Evolutionary conservation across 1,140 invertebrate species (phyloP).

Genomic region (Ceratosolen fusciceps): DNA sequence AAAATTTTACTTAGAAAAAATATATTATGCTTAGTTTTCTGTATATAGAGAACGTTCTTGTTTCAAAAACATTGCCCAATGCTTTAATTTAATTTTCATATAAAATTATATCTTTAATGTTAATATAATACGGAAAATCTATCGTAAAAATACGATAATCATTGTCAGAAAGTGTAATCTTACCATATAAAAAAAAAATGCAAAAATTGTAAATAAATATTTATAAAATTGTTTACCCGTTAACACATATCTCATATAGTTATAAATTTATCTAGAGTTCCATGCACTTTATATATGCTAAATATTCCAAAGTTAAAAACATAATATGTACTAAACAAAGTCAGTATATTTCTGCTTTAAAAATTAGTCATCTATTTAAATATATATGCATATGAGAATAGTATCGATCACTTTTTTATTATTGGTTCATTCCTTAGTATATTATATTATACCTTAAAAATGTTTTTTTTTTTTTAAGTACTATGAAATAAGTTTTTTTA

Average conservation of each 20-base stretch:
- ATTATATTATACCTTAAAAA: conserved; percentile 28
- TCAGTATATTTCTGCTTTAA: conserved; percentile 7
- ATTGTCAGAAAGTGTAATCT: conserved; percentile 38
- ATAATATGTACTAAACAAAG: conserved; percentile 16
- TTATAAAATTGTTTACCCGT: conserved; percentile 40
- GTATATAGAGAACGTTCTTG: conserved; percentile 34
- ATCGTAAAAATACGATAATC: conserved; percentile 19
- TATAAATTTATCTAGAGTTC: conserved; percentile 35
- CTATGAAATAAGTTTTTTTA: conserved; percentile 36
- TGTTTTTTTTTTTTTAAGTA: conserved; percentile 41
- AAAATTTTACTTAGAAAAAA: conserved; percentile 37
- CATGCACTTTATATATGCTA: conserved; percentile 41
- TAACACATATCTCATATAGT: conserved; percentile 39
- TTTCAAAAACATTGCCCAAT: conserved; percentile 42
- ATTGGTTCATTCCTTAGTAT: conserved; percentile 37
- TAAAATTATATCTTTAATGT: conserved; percentile 26
- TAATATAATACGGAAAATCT: conserved; percentile 24
- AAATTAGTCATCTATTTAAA: conserved; percentile 43
- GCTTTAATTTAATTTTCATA: conserved; percentile 44
- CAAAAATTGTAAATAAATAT: conserved; percentile 47
- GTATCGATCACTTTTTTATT: conserved; percentile 34
- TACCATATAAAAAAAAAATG: conserved; percentile 42
- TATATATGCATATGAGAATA: conserved; percentile 40
- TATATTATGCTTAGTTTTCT: conserved; percentile 45
- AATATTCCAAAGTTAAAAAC: conserved; percentile 34